phyloP scores from a whole-genome alignment of 2,888 invertebrate species.

The Drosophila pegasa region DNA sequence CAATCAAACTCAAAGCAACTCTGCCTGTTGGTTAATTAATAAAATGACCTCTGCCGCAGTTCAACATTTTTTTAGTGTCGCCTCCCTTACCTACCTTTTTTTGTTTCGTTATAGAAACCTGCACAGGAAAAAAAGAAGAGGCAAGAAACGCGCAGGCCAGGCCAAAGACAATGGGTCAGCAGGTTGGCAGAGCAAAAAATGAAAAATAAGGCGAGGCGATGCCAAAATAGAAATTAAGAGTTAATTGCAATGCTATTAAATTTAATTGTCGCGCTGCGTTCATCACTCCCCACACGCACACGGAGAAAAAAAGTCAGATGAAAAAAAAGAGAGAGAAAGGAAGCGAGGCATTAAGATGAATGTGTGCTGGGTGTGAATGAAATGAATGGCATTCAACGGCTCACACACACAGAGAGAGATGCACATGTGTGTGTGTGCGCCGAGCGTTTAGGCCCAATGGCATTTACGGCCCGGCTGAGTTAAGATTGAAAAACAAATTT shows the following conservation, averaged over 20 bases:
- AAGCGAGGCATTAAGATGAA: conserved; percentile 59
- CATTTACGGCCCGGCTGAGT: conserved; percentile 14
- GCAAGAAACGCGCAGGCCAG: conserved; percentile 18
- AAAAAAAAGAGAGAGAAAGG: conserved; percentile 13
- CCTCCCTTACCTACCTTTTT: conserved; percentile 4
- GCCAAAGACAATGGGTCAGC: conserved; percentile 60
- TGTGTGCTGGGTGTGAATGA: conserved; percentile 60
- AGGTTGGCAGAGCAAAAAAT: conserved; percentile 28
- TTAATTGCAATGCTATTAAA: conserved; percentile 79
- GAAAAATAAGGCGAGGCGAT: conserved; percentile 1
- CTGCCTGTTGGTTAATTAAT: conserved; percentile 81
- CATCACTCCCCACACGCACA: conserved; percentile 29
- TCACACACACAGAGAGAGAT: conserved; percentile 12
- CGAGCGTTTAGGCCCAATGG: conserved; percentile 22
- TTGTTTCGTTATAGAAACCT: conserved; percentile 21
- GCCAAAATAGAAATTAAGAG: conserved; percentile 75
- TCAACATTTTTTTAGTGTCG: conserved; percentile 34
- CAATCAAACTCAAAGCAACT: conserved; percentile 38
- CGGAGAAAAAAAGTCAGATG: background rate
- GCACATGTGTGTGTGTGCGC: background rate
- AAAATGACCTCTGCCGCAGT: conserved; percentile 78
- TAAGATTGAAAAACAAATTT: conserved; percentile 20
- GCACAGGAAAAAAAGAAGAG: background rate
- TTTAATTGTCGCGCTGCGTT: conserved; percentile 74
- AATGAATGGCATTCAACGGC: conserved; percentile 56